Base-by-base conservation (phyloP, 2,888 invertebrate species). In the Sphaerophoria taeniata region DNA sequence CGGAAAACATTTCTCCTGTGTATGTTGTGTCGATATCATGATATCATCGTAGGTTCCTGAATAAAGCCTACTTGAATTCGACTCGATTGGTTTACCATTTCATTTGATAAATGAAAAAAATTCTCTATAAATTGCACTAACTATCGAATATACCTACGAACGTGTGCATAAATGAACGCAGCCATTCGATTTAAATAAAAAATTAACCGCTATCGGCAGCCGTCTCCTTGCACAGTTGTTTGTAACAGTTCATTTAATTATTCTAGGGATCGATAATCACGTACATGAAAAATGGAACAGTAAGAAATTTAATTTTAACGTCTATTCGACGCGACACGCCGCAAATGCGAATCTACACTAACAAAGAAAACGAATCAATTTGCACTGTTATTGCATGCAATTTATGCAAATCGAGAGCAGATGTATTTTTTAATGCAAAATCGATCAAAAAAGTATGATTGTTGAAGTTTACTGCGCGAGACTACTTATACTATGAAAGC, bases 211-310 rank as follows among this genome's bases (percentile, higher is more conserved):
- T 65, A 58, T 70, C 39, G 33, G n/a, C 34, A 47, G 33, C 16
- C 14, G 47, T 14, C 63, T 33, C 36, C 0, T 5, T 67, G 51
- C 14, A 49, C 45, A 56, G 43, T 58, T 51, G 12, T 14, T 43
- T 39, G 36, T 16, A 60, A 53, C 53, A 67, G 45, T 72, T 43
- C 33, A 65, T 16, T 58, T 36, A 36, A 16, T 45, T 72, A 31
- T 45, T 56, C 36, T 36, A 16, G 69, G 82, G 78, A 83, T 78
- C 69, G 73, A 69, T 73, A 73, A 63, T 74, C 82, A 83, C 82
- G 82, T 78, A 74, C 69, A 24, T 63, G 36, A 51, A 34, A 83
- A 78, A 83, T 78, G 69, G 72, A 83, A 82, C 81, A 76, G 65
- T 71, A 81, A 81, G 71, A 65, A 71, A 34, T 34, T 31, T 39